A percentile compares a stretch with the other conserved stretches of the same genome.
Evolutionary conservation across 2,888 invertebrate genomes (phyloP).

Genomic region (Saturnia pavonia): DNA sequence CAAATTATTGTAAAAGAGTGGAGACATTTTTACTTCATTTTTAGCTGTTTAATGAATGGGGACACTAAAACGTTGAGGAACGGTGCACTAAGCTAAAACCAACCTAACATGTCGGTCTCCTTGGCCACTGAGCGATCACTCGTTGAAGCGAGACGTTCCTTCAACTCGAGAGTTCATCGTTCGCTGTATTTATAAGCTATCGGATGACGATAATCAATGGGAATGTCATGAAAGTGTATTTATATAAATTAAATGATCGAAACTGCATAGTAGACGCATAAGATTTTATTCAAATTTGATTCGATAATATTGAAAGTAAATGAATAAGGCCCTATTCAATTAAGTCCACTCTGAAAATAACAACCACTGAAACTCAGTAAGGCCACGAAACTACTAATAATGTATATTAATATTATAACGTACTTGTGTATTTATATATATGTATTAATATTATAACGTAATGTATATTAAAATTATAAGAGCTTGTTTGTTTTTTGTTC

Average conservation of each 20-base stretch:
- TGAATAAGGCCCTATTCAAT: not conserved
- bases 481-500: too few species aligned
- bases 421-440: not conserved
- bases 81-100: not conserved
- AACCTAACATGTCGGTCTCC: slow-evolving; percentile 20
- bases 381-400: not conserved
- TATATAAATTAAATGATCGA: slow-evolving; percentile 19
- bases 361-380: not conserved
- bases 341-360: not conserved
- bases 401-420: too few species aligned
- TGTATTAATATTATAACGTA: not conserved
- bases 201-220: slow-evolving; percentile 60
- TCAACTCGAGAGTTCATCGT: slow-evolving; percentile 73
- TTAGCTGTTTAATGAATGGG: not conserved
- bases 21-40: not conserved
- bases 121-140: slow-evolving; percentile 43
- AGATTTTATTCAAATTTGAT: not conserved
- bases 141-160: slow-evolving; percentile 73
- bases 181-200: slow-evolving; percentile 64
- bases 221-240: slow-evolving; percentile 63
- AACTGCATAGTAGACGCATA: not conserved
- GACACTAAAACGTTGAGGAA: not conserved
- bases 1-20: not conserved
- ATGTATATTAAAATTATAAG: not conserved
- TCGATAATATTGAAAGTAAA: not conserved